Evolutionary conservation across 2,113 vertebrate species (phyloP).

Genomic region (Piaya cayana): DNA sequence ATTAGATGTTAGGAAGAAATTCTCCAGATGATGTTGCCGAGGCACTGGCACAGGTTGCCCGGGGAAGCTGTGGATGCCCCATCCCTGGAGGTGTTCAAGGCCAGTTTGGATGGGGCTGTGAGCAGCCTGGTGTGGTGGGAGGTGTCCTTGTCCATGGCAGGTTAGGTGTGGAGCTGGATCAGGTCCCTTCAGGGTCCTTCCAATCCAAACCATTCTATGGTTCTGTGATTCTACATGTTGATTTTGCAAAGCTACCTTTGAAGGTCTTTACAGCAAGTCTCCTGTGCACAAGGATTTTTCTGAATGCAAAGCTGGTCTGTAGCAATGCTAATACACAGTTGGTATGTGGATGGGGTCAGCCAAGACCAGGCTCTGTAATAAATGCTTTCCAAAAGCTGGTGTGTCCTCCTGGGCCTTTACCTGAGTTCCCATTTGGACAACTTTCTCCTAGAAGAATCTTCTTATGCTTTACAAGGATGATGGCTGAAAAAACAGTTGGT

Average conservation of each 20-base stretch:
- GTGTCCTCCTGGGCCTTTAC: not conserved
- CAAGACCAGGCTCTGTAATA: not conserved
- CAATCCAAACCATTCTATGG: no score
- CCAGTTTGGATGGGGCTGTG: no score
- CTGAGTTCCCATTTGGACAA: not conserved
- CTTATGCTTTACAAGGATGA: not conserved
- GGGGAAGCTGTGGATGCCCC: no score
- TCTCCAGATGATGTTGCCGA: no score
- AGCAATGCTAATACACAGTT: fast-evolving
- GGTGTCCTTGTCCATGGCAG: no score
- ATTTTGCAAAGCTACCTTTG: not conserved
- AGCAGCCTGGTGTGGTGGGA: no score
- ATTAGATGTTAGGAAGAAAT: no score
- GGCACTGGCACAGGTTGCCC: no score
- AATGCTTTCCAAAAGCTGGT: not conserved
- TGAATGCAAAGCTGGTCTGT: not conserved
- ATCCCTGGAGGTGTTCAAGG: no score
- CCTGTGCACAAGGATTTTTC: fast-evolving
- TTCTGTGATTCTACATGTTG: no score
- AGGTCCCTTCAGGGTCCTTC: no score
- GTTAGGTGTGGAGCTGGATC: no score
- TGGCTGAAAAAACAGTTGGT: not conserved
- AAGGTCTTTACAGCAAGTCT: fast-evolving
- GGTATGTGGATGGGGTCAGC: not conserved
- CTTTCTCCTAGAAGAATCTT: not conserved